Evolutionary conservation across 2,797 vertebrate genomes (phyloP), one percentile per base, ranked within the genome.

Genomic region (Capromys pilorides): DNA sequence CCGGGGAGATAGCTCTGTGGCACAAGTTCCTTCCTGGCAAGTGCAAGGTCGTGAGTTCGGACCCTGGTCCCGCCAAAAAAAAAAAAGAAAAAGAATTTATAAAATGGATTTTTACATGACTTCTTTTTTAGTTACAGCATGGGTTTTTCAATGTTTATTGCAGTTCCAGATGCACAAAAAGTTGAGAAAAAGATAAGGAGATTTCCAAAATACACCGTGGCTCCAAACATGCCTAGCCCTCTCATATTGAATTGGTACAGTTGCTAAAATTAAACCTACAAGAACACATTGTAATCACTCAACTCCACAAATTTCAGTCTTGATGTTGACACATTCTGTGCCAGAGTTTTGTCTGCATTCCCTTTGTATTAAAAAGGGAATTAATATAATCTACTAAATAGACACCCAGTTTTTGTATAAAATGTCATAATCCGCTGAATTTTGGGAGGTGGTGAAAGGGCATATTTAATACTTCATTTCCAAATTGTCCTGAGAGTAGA

Each of bases 381-480:
- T 51, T 54, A n/a, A 79, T 67, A 2, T n/a, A 77, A 36, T 69
- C n/a, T 77, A n/a, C n/a, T 86, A 75, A 62, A 77, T 61, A 51
- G 6, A 13, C 73, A 73, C 11, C 41, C 59, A 77, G 45, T 88
- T 45, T 73, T 77, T 84, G 59, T 49, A 13, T 21, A 45, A 57
- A 79, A 10, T 45, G 36, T 71, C 84, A 22, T 77, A 64, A 90
- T 87, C 24, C 4, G 73, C 57, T 62, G 67, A 88, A 5, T 93
- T 94, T 90, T 6, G 14, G 6, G n/a, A 49, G 33, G 39, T 10
- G 21, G 59, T 31, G 12, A 83, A 96, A 90, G 39, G 10, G 9
- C 22, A 62, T 59, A 67, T 86, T 39, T 81, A 41, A 86, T 78
- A 82, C 89, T 90, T 97, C 41, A 94, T 91, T 95, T 95, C 41